These are phyloP conservation scores for sheep (Ovis aries) DNA, from an alignment of 2,113 vertebrate genomes.

Conservation along the genomic window ARS-UI_Ramb_v3.0 NC_056059.1:18080501-18081000, in stretches of 20 bases:
- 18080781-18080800: fast-evolving
- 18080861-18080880: not conserved
- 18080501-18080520: not conserved
- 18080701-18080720: not conserved
- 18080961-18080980: not conserved
- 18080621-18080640: not conserved
- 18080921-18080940: not conserved
- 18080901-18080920: not conserved
- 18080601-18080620: not conserved
- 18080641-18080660: not conserved
- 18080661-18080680: not conserved
- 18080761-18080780: not conserved
- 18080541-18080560: not conserved
- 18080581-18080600: not conserved
- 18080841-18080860: not conserved
- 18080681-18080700: not conserved
- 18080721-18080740: not conserved
- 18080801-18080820: not conserved
- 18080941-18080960: not conserved
- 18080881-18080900: not conserved
- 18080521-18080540: not conserved
- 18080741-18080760: not conserved
- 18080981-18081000: not conserved
- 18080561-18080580: not conserved
- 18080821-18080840: not conserved